Base-by-base conservation (phyloP, 2,888 invertebrate genomes). In the Stenodera caucasica region DNA sequence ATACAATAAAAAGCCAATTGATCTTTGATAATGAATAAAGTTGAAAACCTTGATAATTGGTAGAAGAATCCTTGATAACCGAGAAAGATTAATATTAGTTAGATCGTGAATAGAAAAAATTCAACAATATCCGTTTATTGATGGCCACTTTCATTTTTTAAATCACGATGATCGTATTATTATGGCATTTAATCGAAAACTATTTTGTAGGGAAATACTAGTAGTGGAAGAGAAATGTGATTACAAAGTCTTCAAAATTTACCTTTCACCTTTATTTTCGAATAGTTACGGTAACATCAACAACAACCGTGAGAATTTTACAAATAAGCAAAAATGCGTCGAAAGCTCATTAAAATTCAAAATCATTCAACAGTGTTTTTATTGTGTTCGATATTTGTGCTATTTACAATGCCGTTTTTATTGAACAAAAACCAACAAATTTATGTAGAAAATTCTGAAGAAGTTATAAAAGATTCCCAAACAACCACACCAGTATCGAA, bases 191-290 rank as follows among this genome's bases (percentile, higher is more conserved):
- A 30, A 30, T 30, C 30, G 30, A 30, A 1, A 7, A 8, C 2
- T 30, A 1, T 8, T 30, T 30, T 8, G 8, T 30, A 6, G 14
- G 35, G 14, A 35, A 45, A 55, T 33, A 50, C 14, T 12, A 49
- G 52, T 21, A 12, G 26, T 26, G 26, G 26, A 53, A 26, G 35
- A 21, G 29, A 37, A 26, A 26, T 26, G 26, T 5, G 26, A n/a
- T 26, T 3, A 21, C 51, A 51, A 32, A 23, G 9, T 21, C 23
- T 37, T 54, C 30, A 45, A 45, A 45, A 50, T 50, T 66, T 70
- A 73, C 74, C 72, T 74, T 74, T 74, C 74, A 73, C 74, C 72
- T 74, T 72, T 70, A 57, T 49, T 56, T 32, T 12, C 23, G 11
- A 45, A 45, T 45, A 9, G 23, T 23, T 23, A n/a, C 45, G 5